Base-by-base conservation (phyloP, 2,797 vertebrate genomes). In the Lateolabrax maculatus region DNA sequence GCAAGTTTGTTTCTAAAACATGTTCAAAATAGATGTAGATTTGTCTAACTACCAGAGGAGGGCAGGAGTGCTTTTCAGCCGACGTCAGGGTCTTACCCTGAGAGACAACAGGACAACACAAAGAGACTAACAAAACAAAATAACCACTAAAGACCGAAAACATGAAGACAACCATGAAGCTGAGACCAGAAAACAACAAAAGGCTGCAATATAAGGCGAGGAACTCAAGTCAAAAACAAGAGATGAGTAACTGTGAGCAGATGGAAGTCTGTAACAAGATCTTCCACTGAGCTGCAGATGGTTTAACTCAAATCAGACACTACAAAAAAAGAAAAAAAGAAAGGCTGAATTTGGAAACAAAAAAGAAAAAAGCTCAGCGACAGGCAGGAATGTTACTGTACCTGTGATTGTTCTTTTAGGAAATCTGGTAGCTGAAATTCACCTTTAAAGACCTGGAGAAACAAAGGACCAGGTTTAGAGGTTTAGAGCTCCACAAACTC, bases 371-470 rank as follows among this genome's bases (percentile, higher is more conserved):
- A 71, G 79, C 71, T 83, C 62, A 87, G 86, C 86, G 73, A 92
- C 94, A 94, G 93, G 93, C 94, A 93, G 94, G 81, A 86, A 65
- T 81, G 75, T 89, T 91, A 96, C 93, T 86, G 90, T 98, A 99
- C 98, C 98, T 99, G 97, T 91, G 96, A 94, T 87, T 97, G 96
- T 85, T 96, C 95, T 95, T 93, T 96, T 89, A 96, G 95, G 92
- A 99, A 99, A 89, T 98, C 98, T 83, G 98, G 98, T 69, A 99
- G 97, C 89, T 98, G 97, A 96, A 99, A 99, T 97, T 99, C 98
- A 93, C 98, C 98, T 95, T 99, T 98, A 93, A 96, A 97, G 83
- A 99, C 97, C 98, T 99, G 91, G 84, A 91, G 94, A 95, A 85
- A 90, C 70, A 95, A 93, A 96, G 94, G 83, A 91, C 89, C 85